Base-by-base conservation (phyloP, 2,888 invertebrate genomes). In the Thelaira solivaga region DNA sequence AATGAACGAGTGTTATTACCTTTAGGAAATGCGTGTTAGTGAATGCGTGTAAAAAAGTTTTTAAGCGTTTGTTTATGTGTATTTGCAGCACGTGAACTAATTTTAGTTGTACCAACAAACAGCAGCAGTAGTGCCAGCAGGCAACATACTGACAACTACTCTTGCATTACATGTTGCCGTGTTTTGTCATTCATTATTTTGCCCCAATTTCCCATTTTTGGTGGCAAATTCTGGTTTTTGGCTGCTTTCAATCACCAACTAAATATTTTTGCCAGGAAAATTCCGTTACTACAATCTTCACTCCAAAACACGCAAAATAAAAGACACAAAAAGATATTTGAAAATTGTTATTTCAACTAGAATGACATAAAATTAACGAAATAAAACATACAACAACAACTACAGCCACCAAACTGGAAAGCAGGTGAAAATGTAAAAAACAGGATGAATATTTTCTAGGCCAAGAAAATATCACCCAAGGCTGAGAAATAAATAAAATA, bases 381-480 rank as follows among this genome's bases (percentile, higher is more conserved):
- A 6, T n/a, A 20, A 53, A 5, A 18, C n/a, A 34, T 29, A 65
- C 49, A 36, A 8, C 3, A 18, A 18, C 24, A 39, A 53, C 18
- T n/a, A n/a, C n/a, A n/a, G n/a, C n/a, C n/a, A n/a, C 1, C 18
- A 20, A 26, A 20, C 34, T 13, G 3, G 29, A 36, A 65, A 57
- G 29, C 29, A 31, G 55, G 45, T 57, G 26, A 68, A 57, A 31
- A 55, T 7, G 4, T 24, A 57, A 29, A n/a, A n/a, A 62, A 51
- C 5, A 20, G 18, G 20, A 43, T 41, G 49, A 71, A 22, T 2
- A n/a, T 55, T 43, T 31, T 53, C 26, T 34, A 34, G 34, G 2
- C 11, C 61, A 53, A 55, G 26, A 64, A 34, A 64, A 65, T 64
- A 59, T 76, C 71, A 71, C 45, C 59, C 16, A 59, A 53, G 34